phyloP scores from a whole-genome alignment of 1,140 invertebrate genomes.

The Drosophila aff. region DNA sequence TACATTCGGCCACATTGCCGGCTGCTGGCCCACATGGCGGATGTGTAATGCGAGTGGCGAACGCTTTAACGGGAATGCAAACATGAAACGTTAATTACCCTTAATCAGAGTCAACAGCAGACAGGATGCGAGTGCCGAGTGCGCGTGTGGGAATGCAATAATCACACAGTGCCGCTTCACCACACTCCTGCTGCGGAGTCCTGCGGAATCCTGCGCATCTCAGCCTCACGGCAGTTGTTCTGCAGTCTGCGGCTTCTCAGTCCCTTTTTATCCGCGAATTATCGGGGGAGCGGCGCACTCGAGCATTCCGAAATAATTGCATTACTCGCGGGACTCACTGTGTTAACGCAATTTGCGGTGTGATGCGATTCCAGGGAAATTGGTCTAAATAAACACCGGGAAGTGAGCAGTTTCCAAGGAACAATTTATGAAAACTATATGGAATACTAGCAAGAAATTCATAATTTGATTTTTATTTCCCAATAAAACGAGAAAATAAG shows the following conservation, averaged over 20 bases:
- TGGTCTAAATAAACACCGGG: not conserved
- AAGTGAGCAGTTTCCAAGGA: not conserved
- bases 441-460: not conserved
- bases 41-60: constrained; percentile 29
- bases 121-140: not conserved
- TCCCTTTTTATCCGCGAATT: not conserved
- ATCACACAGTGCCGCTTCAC: not conserved
- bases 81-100: constrained; percentile 50
- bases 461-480: not conserved
- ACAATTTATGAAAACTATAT: not conserved
- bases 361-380: not conserved
- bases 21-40: constrained; percentile 4
- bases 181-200: too few species aligned
- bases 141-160: constrained; percentile 19
- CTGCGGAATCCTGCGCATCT: not conserved
- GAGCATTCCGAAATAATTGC: constrained; percentile 2
- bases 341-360: not conserved
- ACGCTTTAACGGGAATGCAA: constrained; percentile 39
- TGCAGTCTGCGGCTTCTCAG: not conserved
- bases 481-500: not conserved
- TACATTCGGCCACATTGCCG: not conserved
- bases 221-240: not conserved
- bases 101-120: constrained; percentile 56
- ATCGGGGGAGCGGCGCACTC: not conserved
- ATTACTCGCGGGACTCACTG: not conserved